Percentiles rank a stretch among this genome's conserved stretches.
Conservation (phyloP, 2,797 vertebrate genomes). For the Neoniphon sammara region DNA sequence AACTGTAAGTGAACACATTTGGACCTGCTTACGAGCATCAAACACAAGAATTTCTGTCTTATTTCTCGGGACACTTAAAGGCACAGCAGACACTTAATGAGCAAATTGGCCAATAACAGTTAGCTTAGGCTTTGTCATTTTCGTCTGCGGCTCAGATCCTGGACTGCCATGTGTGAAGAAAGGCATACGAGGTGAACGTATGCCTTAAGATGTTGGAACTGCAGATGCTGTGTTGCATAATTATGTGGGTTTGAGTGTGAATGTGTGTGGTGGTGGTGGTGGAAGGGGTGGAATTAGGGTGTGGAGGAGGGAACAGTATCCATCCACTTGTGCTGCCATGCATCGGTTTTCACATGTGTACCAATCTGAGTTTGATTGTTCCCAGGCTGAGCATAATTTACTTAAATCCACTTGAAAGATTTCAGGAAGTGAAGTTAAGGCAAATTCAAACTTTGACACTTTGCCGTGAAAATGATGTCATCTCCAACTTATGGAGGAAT, state of each 20-base stretch:
- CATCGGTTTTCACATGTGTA: constrained; percentile 19
- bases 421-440: constrained; percentile 27
- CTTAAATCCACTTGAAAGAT: background rate
- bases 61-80: constrained; percentile 40
- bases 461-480: background rate
- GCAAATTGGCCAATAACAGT: constrained; percentile 45
- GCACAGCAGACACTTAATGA: constrained; percentile 39
- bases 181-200: background rate
- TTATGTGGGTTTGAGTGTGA: constrained; percentile 9
- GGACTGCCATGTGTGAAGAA: background rate
- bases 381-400: background rate
- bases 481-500: background rate
- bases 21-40: constrained; percentile 65
- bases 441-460: background rate
- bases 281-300: background rate
- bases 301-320: no score
- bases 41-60: constrained; percentile 50
- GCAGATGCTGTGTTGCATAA: no score
- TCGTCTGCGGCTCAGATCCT: constrained; percentile 18
- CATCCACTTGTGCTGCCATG: constrained; percentile 22
- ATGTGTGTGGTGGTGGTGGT: constrained; percentile 12
- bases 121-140: constrained; percentile 37
- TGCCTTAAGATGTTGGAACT: constrained; percentile 16
- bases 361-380: constrained; percentile 29
- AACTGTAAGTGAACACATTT: constrained; percentile 64